Base-by-base conservation (phyloP, 2,113 vertebrate genomes). In the Dolichotis patagonum region DNA sequence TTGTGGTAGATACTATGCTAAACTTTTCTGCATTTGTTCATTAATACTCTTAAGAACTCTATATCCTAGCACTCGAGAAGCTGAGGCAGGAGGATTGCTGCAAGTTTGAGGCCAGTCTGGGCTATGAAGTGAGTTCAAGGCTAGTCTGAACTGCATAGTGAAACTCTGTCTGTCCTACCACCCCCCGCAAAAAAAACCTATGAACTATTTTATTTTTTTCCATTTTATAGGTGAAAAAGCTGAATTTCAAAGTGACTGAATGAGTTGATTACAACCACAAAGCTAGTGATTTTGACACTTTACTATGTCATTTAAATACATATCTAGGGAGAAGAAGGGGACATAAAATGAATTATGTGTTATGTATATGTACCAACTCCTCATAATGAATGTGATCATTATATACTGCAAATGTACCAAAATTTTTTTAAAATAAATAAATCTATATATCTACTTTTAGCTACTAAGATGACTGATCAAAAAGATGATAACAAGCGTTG, bases 221-320 rank as follows among this genome's bases (percentile, higher is more conserved):
- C 2, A 78, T 78, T 78, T 78, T 78, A 49, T 30, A 49, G 75
- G 52, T 49, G 43, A 78, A 49, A 78, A 78, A 49, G 3, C 6
- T 78, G 46, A 78, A 78, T 78, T 75, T 78, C 46, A 49, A 28
- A 49, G 43, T 78, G 35, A 82, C 85, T 90, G 93, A 85, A 52
- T 95, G 35, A 93, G 16, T 93, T 96, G 78, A 84, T 94, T 93
- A 73, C 69, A 96, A 78, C 83, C 30, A 67, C 54, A 95, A 82
- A 96, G 91, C 30, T 85, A 80, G 52, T 84, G 60, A 85, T 58
- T 84, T 94, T 75, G 46, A 58, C 89, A 77, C 38, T 93, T 97
- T 81, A 87, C 94, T 24, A 60, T 38, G 67, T 91, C 11, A 58
- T n/a, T 82, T 26, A 52, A 75, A 90, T 83, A 77, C n/a, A 94